These are phyloP conservation scores for Xylota sylvarum DNA, from an alignment of 2,888 invertebrate species.

Conservation along the genomic window DNA sequence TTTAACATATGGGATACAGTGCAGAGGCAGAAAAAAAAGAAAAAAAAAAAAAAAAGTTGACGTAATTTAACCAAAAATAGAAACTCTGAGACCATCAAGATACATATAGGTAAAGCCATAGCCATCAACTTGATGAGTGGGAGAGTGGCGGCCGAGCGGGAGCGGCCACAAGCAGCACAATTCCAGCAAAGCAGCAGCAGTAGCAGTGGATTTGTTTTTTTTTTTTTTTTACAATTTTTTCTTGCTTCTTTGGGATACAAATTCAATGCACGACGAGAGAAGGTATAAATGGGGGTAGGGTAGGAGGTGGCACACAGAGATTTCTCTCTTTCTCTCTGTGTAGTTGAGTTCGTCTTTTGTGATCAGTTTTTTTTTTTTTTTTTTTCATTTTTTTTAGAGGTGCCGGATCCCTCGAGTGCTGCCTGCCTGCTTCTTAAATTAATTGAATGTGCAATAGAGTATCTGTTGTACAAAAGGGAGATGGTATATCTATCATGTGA, in stretches of 20 bases:
- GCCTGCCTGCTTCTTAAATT: constrained; percentile 75
- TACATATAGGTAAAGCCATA: constrained; percentile 39
- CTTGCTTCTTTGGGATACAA: constrained; percentile 61
- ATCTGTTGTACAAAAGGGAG: constrained; percentile 38
- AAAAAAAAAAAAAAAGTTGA: constrained; percentile 57
- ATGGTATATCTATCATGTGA: constrained; percentile 59
- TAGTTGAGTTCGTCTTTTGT: constrained; percentile 56
- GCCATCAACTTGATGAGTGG: constrained; percentile 28
- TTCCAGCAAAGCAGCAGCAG: constrained; percentile 61
- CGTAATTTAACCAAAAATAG: constrained; percentile 76
- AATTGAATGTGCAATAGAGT: constrained; percentile 71
- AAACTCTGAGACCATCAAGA: constrained; percentile 71
- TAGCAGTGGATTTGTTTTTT: constrained; percentile 49
- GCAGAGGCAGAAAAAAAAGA: constrained; percentile 34
- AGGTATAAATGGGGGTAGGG: neutral
- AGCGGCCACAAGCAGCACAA: constrained; percentile 51
- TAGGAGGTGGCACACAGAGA: constrained; percentile 31
- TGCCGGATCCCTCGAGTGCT: constrained; percentile 72
- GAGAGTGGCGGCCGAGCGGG: constrained; percentile 36
- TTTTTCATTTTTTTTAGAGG: too few species aligned
- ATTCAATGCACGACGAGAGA: constrained; percentile 67
- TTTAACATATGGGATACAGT: constrained; percentile 61
- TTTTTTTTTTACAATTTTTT: constrained; percentile 29
- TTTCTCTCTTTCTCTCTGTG: constrained; percentile 41
- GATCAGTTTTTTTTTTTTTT: constrained; percentile 44